These are phyloP conservation scores for Aradophagus sp. DNA, from an alignment of 1,140 invertebrate species.

Conservation along the genomic window DNA sequence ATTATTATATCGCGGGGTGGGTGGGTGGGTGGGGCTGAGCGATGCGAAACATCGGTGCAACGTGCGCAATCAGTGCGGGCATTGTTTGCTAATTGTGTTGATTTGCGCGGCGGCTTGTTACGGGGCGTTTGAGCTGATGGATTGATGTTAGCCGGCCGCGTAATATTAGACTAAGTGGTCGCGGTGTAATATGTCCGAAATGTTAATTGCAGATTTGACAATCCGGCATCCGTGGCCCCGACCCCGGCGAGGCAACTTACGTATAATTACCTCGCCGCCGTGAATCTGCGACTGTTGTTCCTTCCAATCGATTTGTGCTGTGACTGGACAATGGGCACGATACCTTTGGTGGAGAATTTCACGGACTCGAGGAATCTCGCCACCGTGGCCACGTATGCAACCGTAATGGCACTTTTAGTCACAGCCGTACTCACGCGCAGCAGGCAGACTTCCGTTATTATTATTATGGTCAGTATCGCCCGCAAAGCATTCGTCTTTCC, in stretches of 20 bases:
- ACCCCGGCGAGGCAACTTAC: conserved; percentile 90
- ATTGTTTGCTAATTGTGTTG: conserved; percentile 33
- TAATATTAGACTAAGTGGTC: conserved; percentile 51
- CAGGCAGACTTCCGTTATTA: conserved; percentile 81
- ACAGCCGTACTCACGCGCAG: conserved; percentile 81
- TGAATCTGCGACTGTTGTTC: conserved; percentile 93
- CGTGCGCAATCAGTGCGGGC: neutral
- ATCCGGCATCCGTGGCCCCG: conserved; percentile 89
- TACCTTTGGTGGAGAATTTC: conserved; percentile 88
- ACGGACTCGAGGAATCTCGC: conserved; percentile 89
- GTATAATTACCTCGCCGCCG: conserved; percentile 92
- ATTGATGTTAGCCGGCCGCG: conserved; percentile 39
- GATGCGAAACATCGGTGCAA: no score
- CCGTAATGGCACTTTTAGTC: conserved; percentile 78
- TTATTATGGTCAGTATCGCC: conserved; percentile 88
- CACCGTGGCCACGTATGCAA: conserved; percentile 83
- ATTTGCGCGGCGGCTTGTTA: conserved; percentile 22
- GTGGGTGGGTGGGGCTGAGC: no score
- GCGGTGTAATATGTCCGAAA: conserved; percentile 47
- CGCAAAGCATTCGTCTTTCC: no score
- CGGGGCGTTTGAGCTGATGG: conserved; percentile 36
- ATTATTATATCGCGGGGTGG: no score
- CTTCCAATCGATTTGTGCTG: conserved; percentile 94
- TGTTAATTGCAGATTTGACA: conserved; percentile 85
- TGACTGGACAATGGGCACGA: conserved; percentile 99